Percentiles rank a stretch among this genome's conserved stretches.
Conservation (phyloP, 2,888 invertebrate species). For the Dryomyza anilis region DNA sequence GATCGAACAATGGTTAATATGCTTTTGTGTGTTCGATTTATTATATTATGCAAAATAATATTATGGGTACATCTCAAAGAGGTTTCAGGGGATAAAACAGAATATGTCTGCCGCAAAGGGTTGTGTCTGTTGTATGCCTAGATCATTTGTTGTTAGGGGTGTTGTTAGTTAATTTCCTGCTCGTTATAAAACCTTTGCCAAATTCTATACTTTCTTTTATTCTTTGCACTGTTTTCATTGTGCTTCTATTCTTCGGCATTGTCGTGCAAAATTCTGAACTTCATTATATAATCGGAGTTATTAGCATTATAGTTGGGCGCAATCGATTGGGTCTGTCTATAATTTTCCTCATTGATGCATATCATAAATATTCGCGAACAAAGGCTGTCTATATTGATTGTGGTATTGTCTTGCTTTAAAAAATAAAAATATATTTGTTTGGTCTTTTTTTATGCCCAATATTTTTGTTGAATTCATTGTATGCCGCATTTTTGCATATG, state of each 20-base stretch:
- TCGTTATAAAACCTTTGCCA: too few relatives aligned
- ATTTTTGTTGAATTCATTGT: constrained; percentile 9
- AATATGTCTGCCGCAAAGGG: neutral
- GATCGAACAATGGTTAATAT: constrained; percentile 18
- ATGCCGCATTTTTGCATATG: constrained; percentile 35
- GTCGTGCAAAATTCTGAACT: constrained; percentile 11
- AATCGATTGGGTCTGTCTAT: constrained; percentile 31
- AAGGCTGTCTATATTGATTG: constrained; percentile 13
- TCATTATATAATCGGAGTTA: constrained; percentile 12
- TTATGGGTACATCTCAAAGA: too few relatives aligned
- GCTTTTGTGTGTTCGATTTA: constrained; percentile 21
- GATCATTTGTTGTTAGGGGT: constrained; percentile 1
- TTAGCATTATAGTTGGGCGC: constrained; percentile 10
- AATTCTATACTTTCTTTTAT: neutral
- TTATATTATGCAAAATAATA: constrained; percentile 27
- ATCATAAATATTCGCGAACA: neutral
- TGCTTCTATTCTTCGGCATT: neutral
- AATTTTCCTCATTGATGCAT: constrained; percentile 39
- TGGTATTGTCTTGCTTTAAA: constrained; percentile 21
- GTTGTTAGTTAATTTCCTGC: constrained; percentile 23
- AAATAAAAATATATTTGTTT: constrained; percentile 14
- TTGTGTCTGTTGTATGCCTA: neutral
- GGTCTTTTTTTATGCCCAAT: constrained; percentile 17
- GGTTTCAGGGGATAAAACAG: constrained; percentile 35
- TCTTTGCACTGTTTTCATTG: neutral